Evolutionary conservation across 2,797 vertebrate species (phyloP).

Genomic region (Notolabrus celidotus): DNA sequence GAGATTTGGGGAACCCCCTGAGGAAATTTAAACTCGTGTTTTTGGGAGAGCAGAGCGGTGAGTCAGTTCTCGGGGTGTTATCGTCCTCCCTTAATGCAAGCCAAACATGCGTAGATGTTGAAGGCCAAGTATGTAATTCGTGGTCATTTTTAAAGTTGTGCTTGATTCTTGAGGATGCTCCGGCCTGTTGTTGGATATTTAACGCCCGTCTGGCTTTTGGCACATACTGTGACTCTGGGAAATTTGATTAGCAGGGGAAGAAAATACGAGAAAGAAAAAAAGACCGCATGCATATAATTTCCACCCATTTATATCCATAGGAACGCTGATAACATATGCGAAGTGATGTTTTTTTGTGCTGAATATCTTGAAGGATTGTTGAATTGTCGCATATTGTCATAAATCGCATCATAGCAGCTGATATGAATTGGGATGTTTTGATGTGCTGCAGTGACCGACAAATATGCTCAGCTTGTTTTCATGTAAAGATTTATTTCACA

Average conservation of each 20-base stretch:
- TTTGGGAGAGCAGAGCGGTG: slow-evolving; percentile 95
- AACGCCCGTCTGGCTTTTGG: slow-evolving; percentile 42
- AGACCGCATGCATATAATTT: slow-evolving; percentile 41
- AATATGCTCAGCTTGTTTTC: slow-evolving; percentile 50
- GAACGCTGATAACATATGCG: neutral
- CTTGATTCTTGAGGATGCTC: slow-evolving; percentile 26
- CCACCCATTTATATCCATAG: slow-evolving; percentile 16
- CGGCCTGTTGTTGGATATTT: neutral
- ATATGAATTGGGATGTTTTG: slow-evolving; percentile 69
- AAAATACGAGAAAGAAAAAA: slow-evolving; percentile 1
- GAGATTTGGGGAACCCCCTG: slow-evolving; percentile 94
- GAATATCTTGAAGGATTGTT: neutral
- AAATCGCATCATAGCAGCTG: slow-evolving; percentile 34
- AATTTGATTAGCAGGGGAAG: slow-evolving; percentile 71
- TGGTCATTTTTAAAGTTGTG: slow-evolving; percentile 46
- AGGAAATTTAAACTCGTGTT: slow-evolving; percentile 96
- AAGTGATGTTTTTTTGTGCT: neutral
- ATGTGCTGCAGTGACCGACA: slow-evolving; percentile 81
- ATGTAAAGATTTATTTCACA: slow-evolving; percentile 34
- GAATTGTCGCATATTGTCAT: slow-evolving; percentile 30
- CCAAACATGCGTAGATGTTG: slow-evolving; percentile 61
- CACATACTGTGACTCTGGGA: slow-evolving; percentile 43
- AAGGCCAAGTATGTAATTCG: slow-evolving; percentile 59
- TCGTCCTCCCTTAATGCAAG: slow-evolving; percentile 44
- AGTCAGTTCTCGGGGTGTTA: slow-evolving; percentile 74